Percentiles rank a stretch among this genome's conserved stretches.
These are phyloP conservation scores for Bubalus kerabau DNA, from an alignment of 2,113 vertebrate species.

Conservation along the genomic window DNA sequence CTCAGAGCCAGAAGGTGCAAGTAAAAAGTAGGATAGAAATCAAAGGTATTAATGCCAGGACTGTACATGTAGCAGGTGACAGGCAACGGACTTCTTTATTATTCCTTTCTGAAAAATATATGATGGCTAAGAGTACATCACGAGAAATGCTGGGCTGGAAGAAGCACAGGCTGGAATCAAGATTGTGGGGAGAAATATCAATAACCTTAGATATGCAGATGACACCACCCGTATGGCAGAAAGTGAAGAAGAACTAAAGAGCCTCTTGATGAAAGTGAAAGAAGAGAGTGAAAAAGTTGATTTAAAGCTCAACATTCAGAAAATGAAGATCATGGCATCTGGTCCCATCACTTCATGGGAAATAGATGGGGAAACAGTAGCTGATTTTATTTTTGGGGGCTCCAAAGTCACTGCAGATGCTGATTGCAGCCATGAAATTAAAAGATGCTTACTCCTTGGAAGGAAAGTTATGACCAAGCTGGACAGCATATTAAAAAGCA, in stretches of 20 bases:
- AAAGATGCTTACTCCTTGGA: background rate
- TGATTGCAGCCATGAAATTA: background rate
- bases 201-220: background rate
- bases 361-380: background rate
- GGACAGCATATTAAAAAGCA: background rate
- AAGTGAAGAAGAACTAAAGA: background rate
- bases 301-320: background rate
- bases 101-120: background rate
- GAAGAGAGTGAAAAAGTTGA: background rate
- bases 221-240: background rate
- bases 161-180: background rate
- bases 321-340: background rate
- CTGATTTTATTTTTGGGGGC: rapidly evolving
- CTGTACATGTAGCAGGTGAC: background rate
- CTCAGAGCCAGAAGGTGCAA: background rate
- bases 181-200: background rate
- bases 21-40: background rate
- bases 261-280: background rate
- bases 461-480: background rate
- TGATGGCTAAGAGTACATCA: background rate
- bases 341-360: background rate
- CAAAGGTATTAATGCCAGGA: background rate
- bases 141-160: background rate
- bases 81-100: background rate
- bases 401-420: background rate